Base-by-base conservation (phyloP, 2,113 vertebrate species). In the Epinephelus moara region DNA sequence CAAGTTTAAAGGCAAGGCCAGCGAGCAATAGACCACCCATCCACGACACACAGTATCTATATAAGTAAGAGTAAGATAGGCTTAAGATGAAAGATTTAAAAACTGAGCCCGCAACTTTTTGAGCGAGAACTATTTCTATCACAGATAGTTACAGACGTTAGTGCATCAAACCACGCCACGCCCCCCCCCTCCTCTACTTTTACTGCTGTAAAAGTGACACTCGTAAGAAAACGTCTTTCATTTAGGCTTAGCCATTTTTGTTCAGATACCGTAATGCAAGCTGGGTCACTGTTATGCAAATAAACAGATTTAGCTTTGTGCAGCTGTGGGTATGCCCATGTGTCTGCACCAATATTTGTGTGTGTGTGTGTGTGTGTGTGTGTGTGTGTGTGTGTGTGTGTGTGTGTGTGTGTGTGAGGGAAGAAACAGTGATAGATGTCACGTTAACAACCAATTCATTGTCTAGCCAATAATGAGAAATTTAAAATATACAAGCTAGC, bases 1-100 rank as follows among this genome's bases (percentile, higher is more conserved):
- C 57, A 99, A 99, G 94, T 98, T 99, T 90, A 97, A 97, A 94
- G 97, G 94, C 94, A 98, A 96, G 94, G 85, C 93, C 0, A 93
- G 94, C 37, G 97, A 97, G 88, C 95, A 97, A 94, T 97, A 95
- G 95, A 78, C 49, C 15, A 1, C 4, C 27, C 2, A 50, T 78
- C 49, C 13, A 9, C 53, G 30, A 71, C 27, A 21, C 52, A 53
- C 73, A 67, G n/a, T 57, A 64, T 81, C 47, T 91, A 81, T 86
- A 85, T 72, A 69, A 56, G 37, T 90, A 81, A 87, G 23, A 85
- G 55, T 78, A 81, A 69, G 45, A 69, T 89, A 89, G 50, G 53
- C 52, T 78, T 78, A 87, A 76, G 61, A 84, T 66, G 60, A 78
- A 82, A 75, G 63, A 70, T 66, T 73, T 23, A 76, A 77, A 71